These are phyloP conservation scores for Carcina quercana DNA, from an alignment of 2,888 invertebrate species.

Conservation along the genomic window DNA sequence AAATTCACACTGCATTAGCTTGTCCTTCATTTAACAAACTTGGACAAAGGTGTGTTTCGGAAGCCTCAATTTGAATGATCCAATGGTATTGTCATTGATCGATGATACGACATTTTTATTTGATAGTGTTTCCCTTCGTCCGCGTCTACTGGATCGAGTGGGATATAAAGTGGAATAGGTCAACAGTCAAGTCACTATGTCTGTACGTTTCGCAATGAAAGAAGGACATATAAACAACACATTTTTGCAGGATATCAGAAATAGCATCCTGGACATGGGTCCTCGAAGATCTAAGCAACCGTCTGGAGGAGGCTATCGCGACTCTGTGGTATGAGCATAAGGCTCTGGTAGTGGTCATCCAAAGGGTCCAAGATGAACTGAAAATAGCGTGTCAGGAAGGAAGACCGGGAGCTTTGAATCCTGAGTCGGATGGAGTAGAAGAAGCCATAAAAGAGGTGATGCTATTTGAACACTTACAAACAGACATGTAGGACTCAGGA, in stretches of 20 bases:
- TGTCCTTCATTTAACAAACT: too few species aligned
- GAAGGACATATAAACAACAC: neutral
- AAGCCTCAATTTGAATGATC: too few species aligned
- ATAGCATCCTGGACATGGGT: slow-evolving; percentile 63
- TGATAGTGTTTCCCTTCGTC: too few species aligned
- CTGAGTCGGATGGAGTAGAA: slow-evolving; percentile 46
- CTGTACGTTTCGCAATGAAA: slow-evolving; percentile 9
- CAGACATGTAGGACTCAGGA: too few species aligned
- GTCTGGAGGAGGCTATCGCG: slow-evolving; percentile 39
- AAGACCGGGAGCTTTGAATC: slow-evolving; percentile 44
- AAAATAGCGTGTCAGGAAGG: slow-evolving; percentile 27
- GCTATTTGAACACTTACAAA: too few species aligned
- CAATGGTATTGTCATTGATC: too few species aligned
- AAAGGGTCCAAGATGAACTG: slow-evolving; percentile 44
- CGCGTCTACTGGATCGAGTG: too few species aligned
- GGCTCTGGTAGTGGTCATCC: slow-evolving; percentile 43
- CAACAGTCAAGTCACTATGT: too few species aligned
- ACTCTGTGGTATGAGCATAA: slow-evolving; percentile 46
- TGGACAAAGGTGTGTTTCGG: too few species aligned
- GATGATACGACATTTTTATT: too few species aligned
- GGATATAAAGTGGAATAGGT: too few species aligned
- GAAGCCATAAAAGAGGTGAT: slow-evolving; percentile 45
- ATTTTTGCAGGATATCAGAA: slow-evolving; percentile 44
- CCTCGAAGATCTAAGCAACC: slow-evolving; percentile 45
- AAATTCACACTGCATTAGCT: too few species aligned